phyloP scores from a whole-genome alignment of 2,888 invertebrate species.

The Tryphoninae sp. region DNA sequence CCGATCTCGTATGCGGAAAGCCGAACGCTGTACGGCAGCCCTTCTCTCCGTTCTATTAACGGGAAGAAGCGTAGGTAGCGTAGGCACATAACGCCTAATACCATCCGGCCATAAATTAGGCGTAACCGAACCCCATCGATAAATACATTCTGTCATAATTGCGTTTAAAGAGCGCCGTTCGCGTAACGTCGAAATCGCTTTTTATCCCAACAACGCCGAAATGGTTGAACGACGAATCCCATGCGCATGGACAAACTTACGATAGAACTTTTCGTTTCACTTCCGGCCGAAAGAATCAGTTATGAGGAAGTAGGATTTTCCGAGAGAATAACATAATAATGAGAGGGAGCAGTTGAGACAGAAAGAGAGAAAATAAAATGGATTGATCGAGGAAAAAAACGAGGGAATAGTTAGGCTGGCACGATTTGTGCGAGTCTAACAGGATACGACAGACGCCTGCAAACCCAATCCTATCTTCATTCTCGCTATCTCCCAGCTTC shows the following conservation, averaged over 20 bases:
- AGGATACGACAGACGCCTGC: constrained; percentile 55
- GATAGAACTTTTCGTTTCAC: neutral
- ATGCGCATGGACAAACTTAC: neutral
- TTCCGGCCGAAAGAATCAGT: neutral
- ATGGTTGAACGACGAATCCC: neutral
- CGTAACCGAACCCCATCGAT: constrained; percentile 70
- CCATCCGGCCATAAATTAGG: constrained; percentile 77
- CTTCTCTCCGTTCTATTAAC: constrained; percentile 71
- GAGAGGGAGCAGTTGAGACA: neutral
- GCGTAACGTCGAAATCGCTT: neutral
- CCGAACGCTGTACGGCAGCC: constrained; percentile 16
- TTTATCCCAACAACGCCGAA: neutral
- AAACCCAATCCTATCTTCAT: constrained; percentile 32
- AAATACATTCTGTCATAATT: constrained; percentile 53
- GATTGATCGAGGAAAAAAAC: neutral
- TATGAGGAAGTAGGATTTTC: neutral
- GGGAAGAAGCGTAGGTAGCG: constrained; percentile 54
- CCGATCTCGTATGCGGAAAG: neutral
- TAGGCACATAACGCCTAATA: constrained; percentile 74
- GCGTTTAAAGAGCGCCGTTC: neutral
- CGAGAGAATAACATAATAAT: neutral
- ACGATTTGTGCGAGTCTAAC: constrained; percentile 13
- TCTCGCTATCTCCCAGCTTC: constrained; percentile 59
- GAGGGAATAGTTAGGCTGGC: constrained; percentile 57
- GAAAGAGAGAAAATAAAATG: neutral